phyloP scores from a whole-genome alignment of 2,113 vertebrate species.

The Cryptotis parvus region DNA sequence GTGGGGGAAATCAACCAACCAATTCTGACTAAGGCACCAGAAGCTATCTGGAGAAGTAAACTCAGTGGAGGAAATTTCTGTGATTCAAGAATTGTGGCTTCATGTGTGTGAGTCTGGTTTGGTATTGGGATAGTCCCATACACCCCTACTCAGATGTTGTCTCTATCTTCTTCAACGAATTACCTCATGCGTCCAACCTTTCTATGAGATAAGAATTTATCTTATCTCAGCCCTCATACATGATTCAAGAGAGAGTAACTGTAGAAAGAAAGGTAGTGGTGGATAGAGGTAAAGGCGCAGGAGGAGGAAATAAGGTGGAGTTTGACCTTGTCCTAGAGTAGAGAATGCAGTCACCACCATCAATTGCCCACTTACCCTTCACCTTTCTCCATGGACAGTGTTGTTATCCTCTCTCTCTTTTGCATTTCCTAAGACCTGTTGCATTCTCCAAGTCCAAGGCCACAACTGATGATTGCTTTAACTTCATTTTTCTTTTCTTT shows the following conservation, averaged over 20 bases:
- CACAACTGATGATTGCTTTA: conserved; percentile 6
- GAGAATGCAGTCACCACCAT: not conserved
- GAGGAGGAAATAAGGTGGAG: not conserved
- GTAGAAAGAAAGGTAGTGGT: not conserved
- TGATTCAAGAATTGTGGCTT: not conserved
- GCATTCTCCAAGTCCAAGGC: not conserved
- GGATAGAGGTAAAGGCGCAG: not conserved
- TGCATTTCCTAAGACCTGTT: not conserved
- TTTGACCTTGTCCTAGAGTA: not conserved
- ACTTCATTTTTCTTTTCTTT: conserved; percentile 17
- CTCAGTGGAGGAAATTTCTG: not conserved
- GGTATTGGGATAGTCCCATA: not conserved
- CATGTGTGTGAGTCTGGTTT: not conserved
- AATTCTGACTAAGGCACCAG: too few species aligned
- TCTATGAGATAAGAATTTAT: too few species aligned
- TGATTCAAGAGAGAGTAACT: not conserved
- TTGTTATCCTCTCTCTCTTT: not conserved
- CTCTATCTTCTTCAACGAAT: not conserved
- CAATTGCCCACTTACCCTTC: not conserved
- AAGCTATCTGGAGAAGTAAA: not conserved
- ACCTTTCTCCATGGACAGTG: not conserved
- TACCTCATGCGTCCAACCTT: not conserved
- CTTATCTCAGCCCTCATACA: too few species aligned
- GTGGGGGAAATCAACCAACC: not conserved
- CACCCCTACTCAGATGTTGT: not conserved